Percentiles rank a stretch among this genome's conserved stretches.
Conservation (phyloP, 2,797 vertebrate genomes). For the Columba guinea region DNA sequence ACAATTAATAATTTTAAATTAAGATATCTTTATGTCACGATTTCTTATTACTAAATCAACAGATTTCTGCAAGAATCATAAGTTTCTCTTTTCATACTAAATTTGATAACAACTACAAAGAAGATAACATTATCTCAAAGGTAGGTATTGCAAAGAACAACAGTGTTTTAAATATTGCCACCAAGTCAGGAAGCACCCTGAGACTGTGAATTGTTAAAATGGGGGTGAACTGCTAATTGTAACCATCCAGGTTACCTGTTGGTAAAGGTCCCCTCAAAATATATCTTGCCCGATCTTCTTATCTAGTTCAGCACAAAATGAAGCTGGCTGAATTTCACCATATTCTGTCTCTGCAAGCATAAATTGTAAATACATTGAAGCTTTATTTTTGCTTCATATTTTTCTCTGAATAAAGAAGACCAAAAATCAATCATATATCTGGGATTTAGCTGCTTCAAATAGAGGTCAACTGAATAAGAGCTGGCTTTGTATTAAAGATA, state of each 20-base stretch:
- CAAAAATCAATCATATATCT: slow-evolving; percentile 78
- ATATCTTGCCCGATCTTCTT: slow-evolving; percentile 25
- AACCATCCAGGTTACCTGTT: slow-evolving; percentile 1
- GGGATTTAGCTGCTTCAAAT: slow-evolving; percentile 70
- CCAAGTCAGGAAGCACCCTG: background rate
- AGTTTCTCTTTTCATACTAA: background rate
- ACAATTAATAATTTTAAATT: background rate
- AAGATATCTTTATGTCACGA: background rate
- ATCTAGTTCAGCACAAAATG: slow-evolving; percentile 47
- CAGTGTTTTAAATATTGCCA: background rate
- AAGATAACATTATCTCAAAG: background rate
- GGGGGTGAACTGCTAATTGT: background rate
- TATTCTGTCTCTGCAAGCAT: slow-evolving; percentile 64
- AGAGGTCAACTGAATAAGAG: slow-evolving; percentile 71
- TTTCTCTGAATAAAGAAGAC: slow-evolving; percentile 75
- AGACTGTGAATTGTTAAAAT: background rate
- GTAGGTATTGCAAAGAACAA: background rate
- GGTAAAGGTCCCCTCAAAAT: slow-evolving; percentile 29
- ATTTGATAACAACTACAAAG: background rate
- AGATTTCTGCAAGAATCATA: background rate
- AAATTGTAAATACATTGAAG: slow-evolving; percentile 72
- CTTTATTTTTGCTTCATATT: slow-evolving; percentile 74
- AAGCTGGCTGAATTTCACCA: slow-evolving; percentile 57
- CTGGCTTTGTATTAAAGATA: slow-evolving; percentile 74
- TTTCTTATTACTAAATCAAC: background rate